A percentile compares a stretch with the other conserved stretches of the same genome.
phyloP scores from a whole-genome alignment of 2,888 invertebrate genomes.

The Bedellia somnulentella region DNA sequence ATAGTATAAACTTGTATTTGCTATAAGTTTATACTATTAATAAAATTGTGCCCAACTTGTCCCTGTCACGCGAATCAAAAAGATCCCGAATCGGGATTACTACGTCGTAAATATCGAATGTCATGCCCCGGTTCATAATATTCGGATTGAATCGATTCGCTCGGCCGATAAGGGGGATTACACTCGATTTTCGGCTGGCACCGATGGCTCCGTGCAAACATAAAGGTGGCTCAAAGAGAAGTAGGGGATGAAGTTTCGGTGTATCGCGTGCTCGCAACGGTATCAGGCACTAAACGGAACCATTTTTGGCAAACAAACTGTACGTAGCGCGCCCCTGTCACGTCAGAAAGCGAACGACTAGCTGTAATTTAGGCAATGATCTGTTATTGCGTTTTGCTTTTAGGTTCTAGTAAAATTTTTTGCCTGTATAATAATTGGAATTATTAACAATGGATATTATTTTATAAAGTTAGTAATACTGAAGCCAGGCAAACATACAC shows the following conservation, averaged over 20 bases:
- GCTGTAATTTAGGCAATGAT: too few relatives aligned
- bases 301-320: slow-evolving; percentile 27
- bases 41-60: slow-evolving; percentile 26
- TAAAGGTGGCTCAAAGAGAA: slow-evolving; percentile 36
- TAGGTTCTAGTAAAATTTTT: too few relatives aligned
- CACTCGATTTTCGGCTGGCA: slow-evolving; percentile 44
- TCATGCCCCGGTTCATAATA: slow-evolving; percentile 52
- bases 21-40: too few relatives aligned
- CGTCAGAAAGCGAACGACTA: too few relatives aligned
- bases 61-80: slow-evolving; percentile 36
- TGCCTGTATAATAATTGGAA: too few relatives aligned
- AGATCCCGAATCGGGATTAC: slow-evolving; percentile 42
- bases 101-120: slow-evolving; percentile 55
- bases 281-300: slow-evolving; percentile 27
- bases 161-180: slow-evolving; percentile 52
- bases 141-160: slow-evolving; percentile 53
- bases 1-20: too few relatives aligned
- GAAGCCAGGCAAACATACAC: too few relatives aligned
- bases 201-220: slow-evolving; percentile 36
- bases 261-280: slow-evolving; percentile 35
- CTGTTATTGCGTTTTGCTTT: too few relatives aligned
- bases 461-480: too few relatives aligned
- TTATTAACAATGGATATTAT: too few relatives aligned
- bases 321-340: too few relatives aligned
- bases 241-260: slow-evolving; percentile 25